Base-by-base conservation (phyloP, 2,888 invertebrate species). In the Arctia plantaginis region DNA sequence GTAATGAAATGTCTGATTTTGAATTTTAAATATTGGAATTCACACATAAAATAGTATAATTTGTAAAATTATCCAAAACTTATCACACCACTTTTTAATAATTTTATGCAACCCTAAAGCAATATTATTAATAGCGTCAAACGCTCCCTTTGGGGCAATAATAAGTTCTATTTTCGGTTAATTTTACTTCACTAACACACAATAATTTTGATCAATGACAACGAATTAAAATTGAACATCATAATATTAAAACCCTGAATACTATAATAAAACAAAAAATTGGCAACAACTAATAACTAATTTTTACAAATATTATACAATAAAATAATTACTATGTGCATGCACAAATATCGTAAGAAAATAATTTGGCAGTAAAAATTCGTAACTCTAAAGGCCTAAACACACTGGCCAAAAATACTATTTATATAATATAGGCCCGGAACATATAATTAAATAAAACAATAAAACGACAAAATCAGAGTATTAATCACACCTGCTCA, bases 1-100 rank as follows among this genome's bases (percentile, higher is more conserved):
- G 87, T 87, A 89, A 92, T 87, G 66, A 78, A 89, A 92, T 88
- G 78, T 90, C 88, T 83, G 88, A 93, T 91, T 91, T 93, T 87
- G 87, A 93, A 93, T 93, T 94, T 93, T 91, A 90, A 89, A 92
- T 92, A 92, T 92, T 93, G 94, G 94, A 95, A 93, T 94, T 93
- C 93, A 94, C 94, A 95, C 93, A 93, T 92, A 95, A 95, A 94
- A 94, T 95, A 95, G 94, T 95, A 95, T 93, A 95, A 95, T 94
- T 95, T 95, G 95, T 95, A 95, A 95, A 95, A 95, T 95, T 94
- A 95, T 95, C 95, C 94, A 95, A 95, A 95, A 95, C 94, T 93
- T 95, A 95, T 95, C 95, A 95, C 95, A 95, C 94, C 95, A 95
- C 94, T 91, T 94, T 94, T 94, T 92, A 90, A 93, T 92, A 91